Base-by-base conservation (phyloP, 2,113 vertebrate genomes). In the Otocyon megalotis region DNA sequence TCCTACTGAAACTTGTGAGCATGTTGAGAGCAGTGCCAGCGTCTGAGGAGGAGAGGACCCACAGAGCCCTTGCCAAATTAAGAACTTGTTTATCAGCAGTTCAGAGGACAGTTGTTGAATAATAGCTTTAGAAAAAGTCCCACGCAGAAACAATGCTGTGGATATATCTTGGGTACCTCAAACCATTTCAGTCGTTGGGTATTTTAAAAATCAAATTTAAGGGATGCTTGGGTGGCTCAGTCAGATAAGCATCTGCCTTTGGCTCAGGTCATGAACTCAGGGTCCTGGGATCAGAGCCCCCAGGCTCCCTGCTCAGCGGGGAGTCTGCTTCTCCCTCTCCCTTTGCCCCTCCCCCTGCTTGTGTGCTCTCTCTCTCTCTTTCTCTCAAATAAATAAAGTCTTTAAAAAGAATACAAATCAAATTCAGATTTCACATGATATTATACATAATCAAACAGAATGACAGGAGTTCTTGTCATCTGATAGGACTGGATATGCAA, bases 401-500 rank as follows among this genome's bases (percentile, higher is more conserved):
- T 69, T 69, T 43, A 43, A 43, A 43, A 43, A 69, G 35, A 69
- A 69, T 32, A 30, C 83, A 97, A 88, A 30, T 65, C 67, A 67
- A 93, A 60, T 83, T 62, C 62, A 58, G 77, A 81, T 37, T 96
- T 83, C 92, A 30, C 2, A 53, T 26, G 53, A 20, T 54, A 67
- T 84, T 90, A 4, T 60, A 95, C 88, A 50, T 50, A 53, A 50
- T 17, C 53, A 56, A 69, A 50, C 30, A 72, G 35, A 92, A 79
- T 67, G 54, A 35, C 2, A 37, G 30, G 74, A 48, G 43, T 54
- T 50, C 19, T 90, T 80, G 54, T 69, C 43, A 9, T 79, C 26
- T 95, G 97, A 60, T 96, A 19, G 67, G 62, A 98, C 96, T 88
- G 93, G 86, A 88, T 93, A 54, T 63, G 90, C 93, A 98, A 69